Evolutionary conservation across 2,888 invertebrate species (phyloP), one percentile per base, ranked within the genome.

Genomic region (Pyrgus malvae): DNA sequence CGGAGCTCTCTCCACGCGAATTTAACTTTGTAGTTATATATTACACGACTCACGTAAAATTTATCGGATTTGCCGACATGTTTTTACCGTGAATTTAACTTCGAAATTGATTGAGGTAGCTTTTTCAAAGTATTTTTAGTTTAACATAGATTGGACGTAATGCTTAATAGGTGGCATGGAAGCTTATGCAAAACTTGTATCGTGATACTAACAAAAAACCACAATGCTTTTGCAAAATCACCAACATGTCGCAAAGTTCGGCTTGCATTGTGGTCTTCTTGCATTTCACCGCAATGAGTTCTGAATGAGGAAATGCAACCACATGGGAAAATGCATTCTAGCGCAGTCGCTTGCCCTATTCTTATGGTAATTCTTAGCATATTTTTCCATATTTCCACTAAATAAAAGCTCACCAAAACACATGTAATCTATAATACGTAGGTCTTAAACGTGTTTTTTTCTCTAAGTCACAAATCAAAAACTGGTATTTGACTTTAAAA

Each of bases 261-360:
- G 40, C 40, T 21, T 21, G 40, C 42, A 16, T 51, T 42, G 50
- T 35, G 50, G 50, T 51, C 42, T 42, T 12, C 50, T 51, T 27
- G 19, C 19, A 41, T 51, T 51, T 35, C 50, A 51, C 42, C 50
- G 35, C 50, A 51, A 42, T 16, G 41, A 33, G 19, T 23, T 33
- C 33, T 27, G 16, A 33, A 33, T 45, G 45, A 33, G 35, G 50
- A 51, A 51, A 51, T 51, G 33, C 16, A 35, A 42, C 50, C 33
- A 51, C 35, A 42, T 51, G n/a, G 23, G 21, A 14, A 42, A 27
- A 40, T 7, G 19, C 35, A 35, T 16, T 41, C 42, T 41, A 17
- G 50, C 23, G 19, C 25, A 17, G 50, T 33, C 41, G 21, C 41
- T 41, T 33, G 5, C 16, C 17, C 9, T 17, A n/a, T 9, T 17